Conservation (phyloP, 2,797 vertebrate genomes). For the Typhlichthys eigenmanni region DNA sequence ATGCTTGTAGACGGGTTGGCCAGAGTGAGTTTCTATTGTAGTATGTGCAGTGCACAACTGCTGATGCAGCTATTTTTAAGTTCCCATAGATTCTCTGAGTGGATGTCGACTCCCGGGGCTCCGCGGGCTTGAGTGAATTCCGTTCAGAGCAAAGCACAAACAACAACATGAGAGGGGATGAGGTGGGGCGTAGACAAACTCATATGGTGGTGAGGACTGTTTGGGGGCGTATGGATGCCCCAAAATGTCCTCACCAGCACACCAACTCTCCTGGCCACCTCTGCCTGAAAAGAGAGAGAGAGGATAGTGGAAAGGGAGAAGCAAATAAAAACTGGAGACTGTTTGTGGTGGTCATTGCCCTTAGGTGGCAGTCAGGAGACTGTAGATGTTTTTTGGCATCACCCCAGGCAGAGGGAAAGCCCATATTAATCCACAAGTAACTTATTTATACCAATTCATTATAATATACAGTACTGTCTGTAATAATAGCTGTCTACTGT, state of each 20-base stretch:
- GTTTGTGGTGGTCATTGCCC: conserved; percentile 37
- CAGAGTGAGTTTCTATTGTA: conserved; percentile 36
- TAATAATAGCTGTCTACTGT: background rate
- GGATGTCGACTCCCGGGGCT: conserved; percentile 60
- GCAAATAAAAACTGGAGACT: background rate
- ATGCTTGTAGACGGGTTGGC: background rate
- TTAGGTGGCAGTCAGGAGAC: background rate
- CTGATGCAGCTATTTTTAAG: conserved; percentile 74
- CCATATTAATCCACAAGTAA: background rate
- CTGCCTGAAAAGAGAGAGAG: conserved; percentile 2
- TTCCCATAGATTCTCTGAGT: conserved; percentile 69
- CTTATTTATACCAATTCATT: background rate
- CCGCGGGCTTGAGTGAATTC: conserved; percentile 61
- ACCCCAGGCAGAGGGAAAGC: background rate
- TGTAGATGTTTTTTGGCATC: background rate
- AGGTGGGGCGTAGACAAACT: conserved; percentile 19
- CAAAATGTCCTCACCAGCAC: conserved; percentile 47
- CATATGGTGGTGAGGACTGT: too few species aligned
- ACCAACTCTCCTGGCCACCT: conserved; percentile 10
- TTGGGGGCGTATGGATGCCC: conserved; percentile 12
- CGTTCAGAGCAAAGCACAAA: conserved; percentile 9
- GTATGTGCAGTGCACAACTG: conserved; percentile 45
- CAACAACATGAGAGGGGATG: conserved; percentile 26
- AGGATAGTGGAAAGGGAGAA: conserved; percentile 1
- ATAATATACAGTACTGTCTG: background rate